Evolutionary conservation across 2,797 vertebrate species (phyloP).

Genomic region (Hydrophis major): DNA sequence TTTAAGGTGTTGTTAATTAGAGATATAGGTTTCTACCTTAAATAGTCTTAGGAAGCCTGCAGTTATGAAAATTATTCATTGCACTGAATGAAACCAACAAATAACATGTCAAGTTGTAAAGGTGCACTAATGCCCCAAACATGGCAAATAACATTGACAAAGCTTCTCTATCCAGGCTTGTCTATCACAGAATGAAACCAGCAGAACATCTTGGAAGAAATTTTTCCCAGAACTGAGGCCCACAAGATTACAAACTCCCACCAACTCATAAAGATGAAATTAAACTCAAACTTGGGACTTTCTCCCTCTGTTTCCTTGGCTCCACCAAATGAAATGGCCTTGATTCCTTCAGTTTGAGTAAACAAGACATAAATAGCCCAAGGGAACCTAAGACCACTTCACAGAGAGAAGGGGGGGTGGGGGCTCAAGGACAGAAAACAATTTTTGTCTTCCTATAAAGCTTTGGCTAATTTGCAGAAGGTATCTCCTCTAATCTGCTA

Average conservation of each 20-base stretch:
- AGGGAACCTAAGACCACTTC: slow-evolving; percentile 5
- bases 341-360: neutral
- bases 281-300: neutral
- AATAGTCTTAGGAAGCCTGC: neutral
- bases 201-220: neutral
- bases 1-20: neutral
- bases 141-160: neutral
- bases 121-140: neutral
- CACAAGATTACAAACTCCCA: neutral
- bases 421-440: slow-evolving; percentile 1
- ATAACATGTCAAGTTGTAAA: neutral
- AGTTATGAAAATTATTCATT: neutral
- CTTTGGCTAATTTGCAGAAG: neutral
- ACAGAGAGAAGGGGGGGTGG: no score
- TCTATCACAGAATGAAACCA: no score
- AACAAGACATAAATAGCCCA: slow-evolving; percentile 29
- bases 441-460: neutral
- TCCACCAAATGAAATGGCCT: neutral
- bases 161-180: neutral
- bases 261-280: neutral
- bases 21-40: neutral
- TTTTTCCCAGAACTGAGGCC: neutral
- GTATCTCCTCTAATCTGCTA: neutral
- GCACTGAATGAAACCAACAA: neutral
- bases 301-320: neutral